Conservation (phyloP, 2,888 invertebrate species). For the Ennomos quercinarius region DNA sequence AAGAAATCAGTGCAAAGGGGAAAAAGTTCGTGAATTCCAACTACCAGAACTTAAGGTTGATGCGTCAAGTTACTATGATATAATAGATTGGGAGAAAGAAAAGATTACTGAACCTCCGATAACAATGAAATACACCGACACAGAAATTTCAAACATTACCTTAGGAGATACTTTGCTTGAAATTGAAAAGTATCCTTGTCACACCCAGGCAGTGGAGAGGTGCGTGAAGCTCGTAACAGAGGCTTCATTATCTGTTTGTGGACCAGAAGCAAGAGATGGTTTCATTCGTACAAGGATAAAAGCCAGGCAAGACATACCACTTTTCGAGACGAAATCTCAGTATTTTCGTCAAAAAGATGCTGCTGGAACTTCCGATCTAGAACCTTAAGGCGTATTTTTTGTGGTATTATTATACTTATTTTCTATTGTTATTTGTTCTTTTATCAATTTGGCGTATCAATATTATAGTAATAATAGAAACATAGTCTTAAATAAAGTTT, state of each 20-base stretch:
- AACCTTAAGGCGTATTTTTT: neutral
- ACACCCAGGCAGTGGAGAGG: conserved; percentile 2
- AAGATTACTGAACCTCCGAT: conserved; percentile 2
- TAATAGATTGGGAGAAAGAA: neutral
- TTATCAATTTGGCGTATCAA: neutral
- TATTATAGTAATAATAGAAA: neutral
- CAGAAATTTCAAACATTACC: conserved; percentile 1
- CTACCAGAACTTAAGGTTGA: neutral
- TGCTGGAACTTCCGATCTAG: neutral
- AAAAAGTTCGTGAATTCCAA: neutral
- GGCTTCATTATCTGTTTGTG: no score
- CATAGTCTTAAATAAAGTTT: neutral
- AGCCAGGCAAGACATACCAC: conserved; percentile 1
- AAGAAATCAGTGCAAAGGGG: conserved; percentile 1
- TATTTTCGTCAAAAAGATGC: neutral
- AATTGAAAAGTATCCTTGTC: conserved; percentile 6
- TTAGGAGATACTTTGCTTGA: neutral
- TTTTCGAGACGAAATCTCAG: conserved; percentile 1
- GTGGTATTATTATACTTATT: conserved; percentile 38
- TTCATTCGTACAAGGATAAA: conserved; percentile 6
- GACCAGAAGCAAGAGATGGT: conserved; percentile 4
- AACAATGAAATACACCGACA: neutral
- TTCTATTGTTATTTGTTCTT: neutral
- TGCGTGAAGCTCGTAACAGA: no score
- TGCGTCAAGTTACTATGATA: neutral